Base-by-base conservation (phyloP, 2,113 vertebrate species). In the Macquaria ambigua region DNA sequence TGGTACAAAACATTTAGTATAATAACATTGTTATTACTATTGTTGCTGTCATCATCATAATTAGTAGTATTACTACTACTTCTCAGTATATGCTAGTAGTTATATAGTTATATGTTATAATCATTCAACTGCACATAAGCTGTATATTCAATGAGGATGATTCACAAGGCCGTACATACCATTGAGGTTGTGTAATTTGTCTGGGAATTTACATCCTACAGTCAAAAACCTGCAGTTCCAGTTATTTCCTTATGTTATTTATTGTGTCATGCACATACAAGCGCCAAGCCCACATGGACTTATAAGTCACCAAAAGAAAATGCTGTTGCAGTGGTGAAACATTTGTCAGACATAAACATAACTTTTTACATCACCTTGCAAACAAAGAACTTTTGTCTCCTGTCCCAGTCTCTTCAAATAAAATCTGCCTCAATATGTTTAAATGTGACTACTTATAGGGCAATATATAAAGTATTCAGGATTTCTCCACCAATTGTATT, bases 1-100 rank as follows among this genome's bases (percentile, higher is more conserved):
- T 56, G 23, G 28, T 25, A 43, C 18, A 34, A 16, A 66, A 66
- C 50, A 39, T 74, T 78, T 58, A 77, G 31, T 62, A 63, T 74
- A 80, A 3, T 46, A 48, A 55, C 16, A 66, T 52, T 68, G 2
- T 55, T 25, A 84, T 52, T 21, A 11, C 63, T 76, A 20, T 79
- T 52, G 20, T 28, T 79, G 11, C 21, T 12, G 23, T 68, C 18
- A 34, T 10, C n/a, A 15, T 21, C 55, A 69, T 6, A 20, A 34
- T 28, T 46, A 46, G 50, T 41, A 12, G 16, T 11, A 50, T 69
- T 15, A 23, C 53, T 15, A 6, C 21, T 25, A 67, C 34, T 66
- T 67, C 37, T 50, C 23, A 23, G n/a, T 39, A 46, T 55, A 8
- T 75, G 39, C 4, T 20, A 37, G 20, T 62, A 48, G 12, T 34